A percentile compares a stretch with the other conserved stretches of the same genome.
Evolutionary conservation across 1,140 invertebrate genomes (phyloP).

Genomic region (Drosophila serrata): DNA sequence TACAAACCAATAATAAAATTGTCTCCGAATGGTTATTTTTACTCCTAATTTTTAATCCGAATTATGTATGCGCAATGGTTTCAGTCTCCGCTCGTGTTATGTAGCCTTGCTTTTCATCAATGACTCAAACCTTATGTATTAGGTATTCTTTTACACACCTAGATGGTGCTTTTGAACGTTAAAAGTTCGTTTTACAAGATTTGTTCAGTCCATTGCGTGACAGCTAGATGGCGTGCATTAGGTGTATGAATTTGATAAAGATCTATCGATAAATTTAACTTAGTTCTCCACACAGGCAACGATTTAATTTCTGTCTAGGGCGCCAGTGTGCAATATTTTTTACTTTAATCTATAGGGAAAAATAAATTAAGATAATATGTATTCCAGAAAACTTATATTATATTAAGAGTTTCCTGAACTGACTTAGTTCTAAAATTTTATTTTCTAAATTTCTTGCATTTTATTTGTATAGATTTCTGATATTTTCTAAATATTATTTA

Average conservation of each 20-base stretch:
- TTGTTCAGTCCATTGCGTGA: background rate
- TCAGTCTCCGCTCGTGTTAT: background rate
- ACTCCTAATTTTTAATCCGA: background rate
- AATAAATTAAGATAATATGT: background rate
- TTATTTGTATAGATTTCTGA: background rate
- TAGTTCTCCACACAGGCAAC: background rate
- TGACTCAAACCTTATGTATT: background rate
- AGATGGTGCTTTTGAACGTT: background rate
- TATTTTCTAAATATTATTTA: background rate
- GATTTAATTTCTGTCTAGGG: background rate
- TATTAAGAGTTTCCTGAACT: background rate
- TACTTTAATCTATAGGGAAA: background rate
- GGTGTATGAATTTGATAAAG: background rate
- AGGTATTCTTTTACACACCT: background rate
- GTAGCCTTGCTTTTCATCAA: background rate
- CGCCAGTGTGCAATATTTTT: background rate
- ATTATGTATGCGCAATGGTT: background rate
- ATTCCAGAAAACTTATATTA: background rate
- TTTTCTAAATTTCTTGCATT: too few species aligned
- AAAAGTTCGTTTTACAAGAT: background rate
- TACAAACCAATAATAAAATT: too few species aligned
- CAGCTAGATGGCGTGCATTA: background rate
- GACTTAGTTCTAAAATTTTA: too few species aligned
- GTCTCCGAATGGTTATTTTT: too few species aligned
- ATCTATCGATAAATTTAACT: background rate